These are phyloP conservation scores for Ovis canadensis DNA, from an alignment of 2,113 vertebrate genomes.

Conservation along the genomic window DNA sequence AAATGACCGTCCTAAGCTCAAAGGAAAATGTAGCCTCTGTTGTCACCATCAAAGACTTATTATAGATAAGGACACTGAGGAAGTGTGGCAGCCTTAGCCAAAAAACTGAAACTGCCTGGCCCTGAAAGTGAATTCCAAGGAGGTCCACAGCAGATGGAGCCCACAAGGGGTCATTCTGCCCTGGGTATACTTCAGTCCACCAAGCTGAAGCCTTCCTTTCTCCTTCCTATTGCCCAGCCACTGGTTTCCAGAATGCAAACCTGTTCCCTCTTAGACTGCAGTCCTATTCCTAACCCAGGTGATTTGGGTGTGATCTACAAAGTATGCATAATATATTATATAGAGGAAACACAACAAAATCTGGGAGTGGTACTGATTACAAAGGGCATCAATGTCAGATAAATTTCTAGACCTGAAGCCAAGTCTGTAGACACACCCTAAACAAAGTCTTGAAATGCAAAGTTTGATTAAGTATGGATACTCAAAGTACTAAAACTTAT, in stretches of 20 bases:
- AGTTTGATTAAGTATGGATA: background rate
- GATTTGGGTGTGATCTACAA: background rate
- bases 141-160: background rate
- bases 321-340: background rate
- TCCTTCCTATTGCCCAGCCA: background rate
- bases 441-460: background rate
- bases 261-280: background rate
- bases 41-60: background rate
- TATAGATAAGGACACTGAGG: background rate
- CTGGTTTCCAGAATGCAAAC: background rate
- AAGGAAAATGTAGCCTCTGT: background rate
- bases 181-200: background rate
- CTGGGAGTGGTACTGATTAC: background rate
- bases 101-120: background rate
- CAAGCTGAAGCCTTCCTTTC: background rate
- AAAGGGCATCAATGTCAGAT: background rate
- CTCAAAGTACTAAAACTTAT: background rate
- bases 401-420: background rate
- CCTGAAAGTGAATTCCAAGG: background rate
- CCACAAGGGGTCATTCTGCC: background rate
- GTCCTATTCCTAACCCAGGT: background rate
- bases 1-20: background rate
- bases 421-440: background rate
- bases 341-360: background rate
- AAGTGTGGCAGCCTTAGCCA: background rate